Percentiles rank a stretch among this genome's conserved stretches.
phyloP scores from a whole-genome alignment of 2,888 invertebrate species.

The Graphium colonna region DNA sequence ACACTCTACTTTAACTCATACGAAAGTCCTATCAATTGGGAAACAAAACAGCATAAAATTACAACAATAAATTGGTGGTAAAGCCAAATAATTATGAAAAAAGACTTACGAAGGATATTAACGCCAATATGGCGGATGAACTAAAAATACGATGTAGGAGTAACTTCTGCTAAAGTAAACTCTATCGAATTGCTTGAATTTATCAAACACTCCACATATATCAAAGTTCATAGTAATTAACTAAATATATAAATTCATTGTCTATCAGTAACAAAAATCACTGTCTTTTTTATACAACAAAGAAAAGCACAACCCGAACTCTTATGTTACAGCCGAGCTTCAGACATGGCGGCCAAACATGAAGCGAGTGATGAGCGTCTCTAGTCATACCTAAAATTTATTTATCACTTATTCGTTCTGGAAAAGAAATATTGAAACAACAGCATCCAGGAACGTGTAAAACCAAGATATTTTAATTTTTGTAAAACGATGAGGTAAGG shows the following conservation, averaged over 20 bases:
- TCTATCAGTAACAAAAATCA: slow-evolving; percentile 60
- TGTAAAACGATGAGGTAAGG: slow-evolving; percentile 58
- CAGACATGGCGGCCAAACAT: slow-evolving; percentile 78
- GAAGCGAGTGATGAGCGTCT: slow-evolving; percentile 66
- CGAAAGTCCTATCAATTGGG: slow-evolving; percentile 73
- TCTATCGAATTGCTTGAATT: slow-evolving; percentile 63
- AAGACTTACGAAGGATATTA: slow-evolving; percentile 80
- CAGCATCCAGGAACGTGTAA: slow-evolving; percentile 55
- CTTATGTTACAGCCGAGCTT: slow-evolving; percentile 73
- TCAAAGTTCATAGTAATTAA: slow-evolving; percentile 58
- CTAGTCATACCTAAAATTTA: slow-evolving; percentile 55
- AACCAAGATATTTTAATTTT: slow-evolving; percentile 60
- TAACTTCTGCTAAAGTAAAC: slow-evolving; percentile 68
- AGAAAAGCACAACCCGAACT: slow-evolving; percentile 79
- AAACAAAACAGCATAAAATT: slow-evolving; percentile 63
- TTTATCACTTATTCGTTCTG: slow-evolving; percentile 52
- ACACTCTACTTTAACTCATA: slow-evolving; percentile 51
- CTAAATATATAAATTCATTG: slow-evolving; percentile 58
- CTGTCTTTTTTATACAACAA: slow-evolving; percentile 69
- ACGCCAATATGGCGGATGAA: slow-evolving; percentile 86
- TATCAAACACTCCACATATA: slow-evolving; percentile 65
- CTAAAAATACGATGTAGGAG: slow-evolving; percentile 79
- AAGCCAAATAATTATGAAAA: slow-evolving; percentile 72
- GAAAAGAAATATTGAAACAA: slow-evolving; percentile 68
- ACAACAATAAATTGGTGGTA: slow-evolving; percentile 54